phyloP scores from a whole-genome alignment of 92 coral and sea anemone species.

The Parazoanthus atlanticus region DNA sequence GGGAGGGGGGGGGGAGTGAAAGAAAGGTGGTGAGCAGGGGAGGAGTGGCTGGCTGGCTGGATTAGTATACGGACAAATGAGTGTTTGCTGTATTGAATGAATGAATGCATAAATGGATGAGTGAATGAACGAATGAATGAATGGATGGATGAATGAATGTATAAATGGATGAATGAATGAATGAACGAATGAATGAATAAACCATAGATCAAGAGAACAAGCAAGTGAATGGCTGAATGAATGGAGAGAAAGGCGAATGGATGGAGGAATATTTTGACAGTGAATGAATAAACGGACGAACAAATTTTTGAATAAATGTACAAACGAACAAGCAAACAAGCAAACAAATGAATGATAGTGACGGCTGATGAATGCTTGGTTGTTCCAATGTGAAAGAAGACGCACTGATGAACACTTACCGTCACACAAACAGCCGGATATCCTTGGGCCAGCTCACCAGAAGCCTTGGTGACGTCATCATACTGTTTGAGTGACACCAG shows the following conservation, averaged over 20 bases:
- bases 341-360: neutral
- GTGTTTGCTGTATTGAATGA: neutral
- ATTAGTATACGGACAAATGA: neutral
- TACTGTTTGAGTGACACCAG: constrained; percentile 92
- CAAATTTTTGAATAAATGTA: too few species aligned
- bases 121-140: neutral
- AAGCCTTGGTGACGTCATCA: constrained; percentile 81
- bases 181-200: neutral
- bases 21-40: too few species aligned
- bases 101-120: too few species aligned
- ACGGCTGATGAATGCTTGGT: too few species aligned
- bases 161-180: neutral
- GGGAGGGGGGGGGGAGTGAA: too few species aligned
- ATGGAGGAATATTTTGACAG: neutral
- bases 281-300: neutral
- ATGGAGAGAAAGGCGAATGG: neutral
- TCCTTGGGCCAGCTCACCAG: constrained; percentile 70
- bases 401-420: constrained; percentile 59
- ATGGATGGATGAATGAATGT: neutral
- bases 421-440: constrained; percentile 97
- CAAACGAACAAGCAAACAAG: neutral
- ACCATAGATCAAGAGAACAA: neutral
- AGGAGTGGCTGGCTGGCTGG: too few species aligned
- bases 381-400: too few species aligned
- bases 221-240: neutral